phyloP scores from a whole-genome alignment of 2,113 vertebrate species.

The Toxotes chatareus region DNA sequence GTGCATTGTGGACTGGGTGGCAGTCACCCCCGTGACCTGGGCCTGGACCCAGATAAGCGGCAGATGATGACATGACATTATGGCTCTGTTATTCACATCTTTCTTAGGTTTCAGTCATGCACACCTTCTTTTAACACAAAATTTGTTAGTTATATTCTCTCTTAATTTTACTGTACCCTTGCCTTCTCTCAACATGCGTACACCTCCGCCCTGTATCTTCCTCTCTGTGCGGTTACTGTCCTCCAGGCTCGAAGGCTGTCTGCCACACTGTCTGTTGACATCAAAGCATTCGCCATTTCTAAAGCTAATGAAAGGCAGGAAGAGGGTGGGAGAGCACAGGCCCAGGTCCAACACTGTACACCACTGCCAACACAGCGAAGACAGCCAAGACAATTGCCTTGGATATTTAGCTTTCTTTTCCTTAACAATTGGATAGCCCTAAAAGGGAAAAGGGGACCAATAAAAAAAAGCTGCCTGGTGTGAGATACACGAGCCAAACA shows the following conservation, averaged over 20 bases:
- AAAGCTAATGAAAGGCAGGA: constrained; percentile 79
- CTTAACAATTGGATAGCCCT: constrained; percentile 64
- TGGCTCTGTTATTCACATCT: neutral
- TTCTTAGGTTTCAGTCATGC: neutral
- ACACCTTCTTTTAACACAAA: neutral
- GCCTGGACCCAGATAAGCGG: too few species aligned
- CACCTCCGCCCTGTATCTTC: constrained; percentile 48
- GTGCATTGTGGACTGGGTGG: too few species aligned
- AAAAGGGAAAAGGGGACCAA: constrained; percentile 52
- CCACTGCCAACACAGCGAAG: constrained; percentile 57
- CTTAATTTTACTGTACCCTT: neutral
- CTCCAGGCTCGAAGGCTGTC: constrained; percentile 60
- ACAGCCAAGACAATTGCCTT: constrained; percentile 68
- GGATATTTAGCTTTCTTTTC: constrained; percentile 68
- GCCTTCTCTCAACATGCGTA: neutral
- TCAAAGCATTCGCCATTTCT: constrained; percentile 72
- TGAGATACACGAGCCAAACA: constrained; percentile 55
- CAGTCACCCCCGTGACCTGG: too few species aligned
- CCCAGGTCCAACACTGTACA: constrained; percentile 48
- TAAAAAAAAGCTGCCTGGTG: constrained; percentile 29
- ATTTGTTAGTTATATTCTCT: neutral
- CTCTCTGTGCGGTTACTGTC: constrained; percentile 62
- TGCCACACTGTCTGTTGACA: constrained; percentile 78
- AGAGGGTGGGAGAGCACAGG: constrained; percentile 74
- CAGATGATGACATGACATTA: too few species aligned